Conservation (phyloP, 2,113 vertebrate species). For the Spheniscus mendiculus region DNA sequence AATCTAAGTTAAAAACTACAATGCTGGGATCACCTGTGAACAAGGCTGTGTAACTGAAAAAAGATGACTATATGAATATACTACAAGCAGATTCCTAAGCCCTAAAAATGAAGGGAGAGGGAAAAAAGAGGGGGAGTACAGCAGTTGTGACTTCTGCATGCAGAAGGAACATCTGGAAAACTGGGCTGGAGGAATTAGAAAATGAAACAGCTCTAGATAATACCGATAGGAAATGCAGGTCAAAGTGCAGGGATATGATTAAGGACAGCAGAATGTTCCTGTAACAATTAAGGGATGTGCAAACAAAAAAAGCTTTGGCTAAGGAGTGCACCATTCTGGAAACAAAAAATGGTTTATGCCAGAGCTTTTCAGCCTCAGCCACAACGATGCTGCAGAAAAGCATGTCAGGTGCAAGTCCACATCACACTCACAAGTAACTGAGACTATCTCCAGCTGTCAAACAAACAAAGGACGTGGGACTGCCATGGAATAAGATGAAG, state of each 20-base stretch:
- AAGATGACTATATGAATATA: background rate
- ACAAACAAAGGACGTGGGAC: background rate
- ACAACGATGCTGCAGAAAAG: background rate
- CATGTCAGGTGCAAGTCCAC: background rate
- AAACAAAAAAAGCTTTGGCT: slow-evolving; percentile 32
- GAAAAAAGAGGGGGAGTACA: background rate
- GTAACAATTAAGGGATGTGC: slow-evolving; percentile 59
- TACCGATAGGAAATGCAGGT: slow-evolving; percentile 51
- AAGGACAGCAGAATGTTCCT: slow-evolving; percentile 61
- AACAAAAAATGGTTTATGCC: background rate
- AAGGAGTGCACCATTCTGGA: background rate
- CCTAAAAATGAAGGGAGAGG: background rate
- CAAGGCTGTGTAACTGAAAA: background rate
- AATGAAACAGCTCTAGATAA: slow-evolving; percentile 24
- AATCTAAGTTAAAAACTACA: background rate
- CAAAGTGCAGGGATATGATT: slow-evolving; percentile 59
- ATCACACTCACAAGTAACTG: background rate
- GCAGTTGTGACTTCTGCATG: slow-evolving; percentile 3
- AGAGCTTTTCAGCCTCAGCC: background rate
- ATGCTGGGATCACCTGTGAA: background rate
- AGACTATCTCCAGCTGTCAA: background rate
- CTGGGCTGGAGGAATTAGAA: slow-evolving; percentile 29
- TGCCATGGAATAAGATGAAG: background rate
- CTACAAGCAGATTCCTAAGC: background rate
- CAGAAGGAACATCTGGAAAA: slow-evolving; percentile 53